Base-by-base conservation (phyloP, 2,113 vertebrate species). In the Phasianus colchicus region DNA sequence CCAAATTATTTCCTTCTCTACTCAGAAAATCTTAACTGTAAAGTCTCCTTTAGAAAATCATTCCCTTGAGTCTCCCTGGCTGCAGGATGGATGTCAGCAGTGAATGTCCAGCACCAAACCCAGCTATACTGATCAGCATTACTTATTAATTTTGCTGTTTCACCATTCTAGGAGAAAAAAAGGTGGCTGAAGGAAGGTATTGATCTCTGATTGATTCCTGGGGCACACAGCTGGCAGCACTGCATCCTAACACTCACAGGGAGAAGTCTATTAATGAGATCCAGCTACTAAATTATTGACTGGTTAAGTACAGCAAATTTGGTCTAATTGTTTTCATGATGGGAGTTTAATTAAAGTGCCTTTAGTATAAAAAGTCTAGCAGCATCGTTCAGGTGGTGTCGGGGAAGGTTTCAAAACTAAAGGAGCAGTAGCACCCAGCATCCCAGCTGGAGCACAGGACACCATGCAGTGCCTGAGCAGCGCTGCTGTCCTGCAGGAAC, bases 291-390 rank as follows among this genome's bases (percentile, higher is more conserved):
- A 97, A 97, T 97, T 97, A 98, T 96, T 96, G 97, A 97, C 96
- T 90, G 93, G 70, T 90, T 96, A 96, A 96, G 88, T 92, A 96
- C n/a, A 8, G 96, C 94, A 97, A 97, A 97, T 96, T 95, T 92
- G 64, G 79, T 84, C 94, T 97, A 97, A 97, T 96, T 97, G 96
- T 97, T 97, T 96, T 95, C 83, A 86, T 90, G 94, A 97, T 72
- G 83, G 81, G 86, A 96, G 95, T 96, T 98, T 98, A 98, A 98
- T 97, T 97, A 96, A 97, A 96, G 83, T 86, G 91, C 85, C 94
- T 97, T 95, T 85, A 90, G 69, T 73, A 57, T 52, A 79, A 90
- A 67, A 95, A 87, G 88, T 73, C 71, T n/a, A 81, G 67, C 72
- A 74, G 71, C 67, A 47, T 58, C 32, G 64, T 48, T 91, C 86